Base-by-base conservation (phyloP, 2,113 vertebrate species). In the Seriola rivoliana region DNA sequence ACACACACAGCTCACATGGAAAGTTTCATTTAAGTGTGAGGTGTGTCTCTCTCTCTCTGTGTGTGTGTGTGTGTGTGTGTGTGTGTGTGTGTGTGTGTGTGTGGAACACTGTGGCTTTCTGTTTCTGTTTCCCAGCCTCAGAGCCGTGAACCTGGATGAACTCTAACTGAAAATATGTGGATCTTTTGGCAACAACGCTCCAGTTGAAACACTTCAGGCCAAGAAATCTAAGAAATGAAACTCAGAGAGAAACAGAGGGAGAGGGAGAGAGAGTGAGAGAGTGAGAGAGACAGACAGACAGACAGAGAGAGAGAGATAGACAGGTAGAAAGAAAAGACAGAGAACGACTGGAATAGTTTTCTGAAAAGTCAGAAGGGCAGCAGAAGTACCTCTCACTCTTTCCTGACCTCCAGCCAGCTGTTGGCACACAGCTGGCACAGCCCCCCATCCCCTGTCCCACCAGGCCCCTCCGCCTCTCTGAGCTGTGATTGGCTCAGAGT, bases 111-210 rank as follows among this genome's bases (percentile, higher is more conserved):
- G 73, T 64, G 23, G 14, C 70, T 63, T 82, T 85, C 79, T 85
- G 83, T 88, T 85, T 81, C 85, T 81, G 34, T 79, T 81, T 80
- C 85, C 46, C 68, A 29, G 21, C 70, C 13, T 32, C 29, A 29
- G 29, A 29, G 29, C 29, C 29, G 9, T 71, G 80, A 88, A 86
- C 88, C 38, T 44, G 44, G 42, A 38, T 76, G 72, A 88, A 59
- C 81, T 67, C 38, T 36, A 40, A 60, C 71, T 6, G 40, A 60
- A 60, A 80, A 32, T 19, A 21, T 54, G 64, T 11, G 10, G 7
- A 40, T 23, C 5, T 21, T 34, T 23, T 62, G 57, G 29, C 46
- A 44, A 17, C 57, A 2, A 19, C 29, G 29, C 29, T 29, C 29
- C 29, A 29, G 29, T 29, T 29, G 29, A 29, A 29, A 29, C 29